A percentile compares a stretch with the other conserved stretches of the same genome.
Conservation (phyloP, 2,888 invertebrate species). For the Calameuta idolon region DNA sequence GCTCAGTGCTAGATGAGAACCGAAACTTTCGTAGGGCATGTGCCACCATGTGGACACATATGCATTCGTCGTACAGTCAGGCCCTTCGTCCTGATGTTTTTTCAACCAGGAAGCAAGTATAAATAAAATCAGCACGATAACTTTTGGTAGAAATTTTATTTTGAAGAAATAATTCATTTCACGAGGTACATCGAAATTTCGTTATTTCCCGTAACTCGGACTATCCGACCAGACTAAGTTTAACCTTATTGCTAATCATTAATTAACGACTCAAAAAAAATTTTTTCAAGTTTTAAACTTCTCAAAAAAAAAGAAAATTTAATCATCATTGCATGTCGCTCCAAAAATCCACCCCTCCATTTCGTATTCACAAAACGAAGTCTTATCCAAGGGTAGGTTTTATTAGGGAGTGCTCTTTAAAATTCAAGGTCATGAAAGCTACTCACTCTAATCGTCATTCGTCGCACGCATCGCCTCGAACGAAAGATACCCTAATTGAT, state of each 20-base stretch:
- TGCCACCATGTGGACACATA: neutral
- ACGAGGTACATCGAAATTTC: neutral
- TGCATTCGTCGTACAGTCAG: neutral
- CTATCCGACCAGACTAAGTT: neutral
- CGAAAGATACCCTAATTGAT: conserved; percentile 19
- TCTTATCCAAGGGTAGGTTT: neutral
- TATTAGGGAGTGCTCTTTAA: neutral
- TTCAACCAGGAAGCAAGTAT: neutral
- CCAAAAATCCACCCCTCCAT: neutral
- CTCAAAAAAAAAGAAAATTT: neutral
- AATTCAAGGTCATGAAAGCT: neutral
- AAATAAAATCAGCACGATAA: neutral
- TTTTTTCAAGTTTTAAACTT: neutral
- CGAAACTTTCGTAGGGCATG: neutral
- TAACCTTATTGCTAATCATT: neutral
- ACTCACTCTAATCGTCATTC: neutral
- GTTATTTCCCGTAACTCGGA: neutral
- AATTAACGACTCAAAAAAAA: neutral
- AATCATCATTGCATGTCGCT: neutral
- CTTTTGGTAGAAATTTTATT: neutral
- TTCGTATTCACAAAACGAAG: neutral
- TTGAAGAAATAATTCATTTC: too few relatives aligned
- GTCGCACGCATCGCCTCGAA: neutral
- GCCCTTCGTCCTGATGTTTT: neutral
- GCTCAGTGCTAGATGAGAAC: neutral